Conservation (phyloP, 2,797 vertebrate genomes). For the Gymnothorax reevesii region DNA sequence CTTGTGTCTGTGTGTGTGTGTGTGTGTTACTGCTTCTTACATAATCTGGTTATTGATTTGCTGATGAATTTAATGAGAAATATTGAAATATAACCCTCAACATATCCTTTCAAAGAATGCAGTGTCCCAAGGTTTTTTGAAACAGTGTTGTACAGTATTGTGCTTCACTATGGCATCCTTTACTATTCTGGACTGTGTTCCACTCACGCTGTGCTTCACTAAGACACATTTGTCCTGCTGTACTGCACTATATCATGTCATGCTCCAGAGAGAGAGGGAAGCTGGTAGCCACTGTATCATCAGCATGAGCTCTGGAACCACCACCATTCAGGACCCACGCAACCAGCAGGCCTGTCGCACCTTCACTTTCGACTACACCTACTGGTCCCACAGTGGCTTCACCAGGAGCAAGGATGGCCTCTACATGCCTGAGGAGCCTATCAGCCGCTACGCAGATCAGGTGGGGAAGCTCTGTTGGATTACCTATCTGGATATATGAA, state of each 20-base stretch:
- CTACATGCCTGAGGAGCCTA: conserved; percentile 70
- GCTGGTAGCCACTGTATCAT: conserved; percentile 75
- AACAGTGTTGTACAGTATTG: not conserved
- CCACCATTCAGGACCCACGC: conserved; percentile 73
- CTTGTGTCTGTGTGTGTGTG: too few relatives aligned
- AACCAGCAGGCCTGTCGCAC: conserved; percentile 66
- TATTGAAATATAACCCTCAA: too few relatives aligned
- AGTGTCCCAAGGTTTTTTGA: not conserved
- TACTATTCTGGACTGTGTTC: not conserved
- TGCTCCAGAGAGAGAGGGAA: conserved; percentile 72
- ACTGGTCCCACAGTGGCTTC: conserved; percentile 79
- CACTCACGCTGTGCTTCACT: not conserved
- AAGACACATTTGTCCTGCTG: not conserved
- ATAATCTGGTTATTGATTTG: too few relatives aligned
- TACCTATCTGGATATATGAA: not conserved
- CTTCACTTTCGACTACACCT: conserved; percentile 78
- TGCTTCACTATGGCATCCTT: not conserved
- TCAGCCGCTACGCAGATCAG: conserved; percentile 74
- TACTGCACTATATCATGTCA: not conserved
- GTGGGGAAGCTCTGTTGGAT: conserved; percentile 45
- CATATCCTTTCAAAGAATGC: too few relatives aligned
- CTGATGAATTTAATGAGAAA: too few relatives aligned
- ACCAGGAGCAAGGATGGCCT: conserved; percentile 63
- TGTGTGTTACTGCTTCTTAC: too few relatives aligned
- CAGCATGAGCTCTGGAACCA: conserved; percentile 72